Percentiles rank a stretch among this genome's conserved stretches.
Conservation (phyloP, 2,113 vertebrate genomes). For the Coryphaenoides rupestris region DNA sequence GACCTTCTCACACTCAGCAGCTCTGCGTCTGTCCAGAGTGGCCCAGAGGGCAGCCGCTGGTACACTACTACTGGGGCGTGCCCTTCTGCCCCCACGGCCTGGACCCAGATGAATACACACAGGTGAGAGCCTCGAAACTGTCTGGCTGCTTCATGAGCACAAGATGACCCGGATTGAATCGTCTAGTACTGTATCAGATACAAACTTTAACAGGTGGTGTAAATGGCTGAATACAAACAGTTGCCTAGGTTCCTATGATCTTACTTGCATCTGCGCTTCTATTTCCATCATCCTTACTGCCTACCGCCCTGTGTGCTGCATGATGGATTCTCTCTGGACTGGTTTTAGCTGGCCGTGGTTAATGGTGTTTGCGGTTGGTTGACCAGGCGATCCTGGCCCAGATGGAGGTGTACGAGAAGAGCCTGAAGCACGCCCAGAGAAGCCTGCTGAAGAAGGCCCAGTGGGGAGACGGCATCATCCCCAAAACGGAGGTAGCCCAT, state of each 20-base stretch:
- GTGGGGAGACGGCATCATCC: constrained; percentile 84
- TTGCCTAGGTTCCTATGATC: no score
- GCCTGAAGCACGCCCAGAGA: constrained; percentile 86
- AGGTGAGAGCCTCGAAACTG: constrained; percentile 69
- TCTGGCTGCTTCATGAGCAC: no score
- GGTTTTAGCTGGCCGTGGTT: no score
- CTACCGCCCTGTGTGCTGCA: no score
- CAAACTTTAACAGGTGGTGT: no score
- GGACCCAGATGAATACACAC: constrained; percentile 87
- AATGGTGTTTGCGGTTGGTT: neutral
- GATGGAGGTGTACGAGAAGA: constrained; percentile 91
- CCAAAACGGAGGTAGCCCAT: constrained; percentile 47
- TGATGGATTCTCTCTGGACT: no score
- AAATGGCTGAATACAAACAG: no score
- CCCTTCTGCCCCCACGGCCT: constrained; percentile 91
- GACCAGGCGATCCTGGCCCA: constrained; percentile 86
- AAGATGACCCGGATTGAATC: no score
- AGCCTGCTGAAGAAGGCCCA: constrained; percentile 80
- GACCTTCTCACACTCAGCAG: neutral
- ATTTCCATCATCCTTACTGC: no score
- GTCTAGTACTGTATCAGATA: no score
- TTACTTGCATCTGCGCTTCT: no score
- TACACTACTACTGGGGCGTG: constrained; percentile 94
- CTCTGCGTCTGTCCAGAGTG: neutral
- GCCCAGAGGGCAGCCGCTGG: constrained; percentile 15